phyloP scores from a whole-genome alignment of 1,140 invertebrate species.

The Microvelia longipes region DNA sequence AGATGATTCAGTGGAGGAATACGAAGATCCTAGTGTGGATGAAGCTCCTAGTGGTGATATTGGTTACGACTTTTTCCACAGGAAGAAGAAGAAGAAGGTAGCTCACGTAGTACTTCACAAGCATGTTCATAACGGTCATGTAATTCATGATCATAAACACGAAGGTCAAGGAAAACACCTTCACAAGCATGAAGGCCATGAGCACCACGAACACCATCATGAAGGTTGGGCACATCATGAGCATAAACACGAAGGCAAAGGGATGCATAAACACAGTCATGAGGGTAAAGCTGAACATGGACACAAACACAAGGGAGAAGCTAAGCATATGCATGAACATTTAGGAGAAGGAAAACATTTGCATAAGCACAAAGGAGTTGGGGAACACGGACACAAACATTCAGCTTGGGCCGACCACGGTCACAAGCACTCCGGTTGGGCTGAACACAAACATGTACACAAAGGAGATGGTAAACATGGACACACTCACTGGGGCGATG shows the following conservation, averaged over 20 bases:
- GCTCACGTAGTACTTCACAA: background rate
- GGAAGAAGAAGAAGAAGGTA: too few relatives aligned
- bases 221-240: background rate
- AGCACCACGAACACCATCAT: background rate
- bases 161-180: background rate
- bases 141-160: background rate
- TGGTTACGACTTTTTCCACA: too few relatives aligned
- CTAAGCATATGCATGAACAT: background rate
- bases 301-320: background rate
- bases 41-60: too few relatives aligned
- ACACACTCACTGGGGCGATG: background rate
- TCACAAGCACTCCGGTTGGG: background rate
- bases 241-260: background rate
- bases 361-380: background rate
- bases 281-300: background rate
- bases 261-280: background rate
- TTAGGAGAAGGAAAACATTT: background rate
- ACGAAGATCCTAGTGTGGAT: too few relatives aligned
- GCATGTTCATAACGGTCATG: background rate
- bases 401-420: background rate
- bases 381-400: background rate
- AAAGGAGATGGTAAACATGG: background rate
- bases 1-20: too few relatives aligned
- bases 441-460: background rate
- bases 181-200: background rate